These are phyloP conservation scores for Myopa tessellatipennis DNA, from an alignment of 2,888 invertebrate genomes.

Conservation along the genomic window DNA sequence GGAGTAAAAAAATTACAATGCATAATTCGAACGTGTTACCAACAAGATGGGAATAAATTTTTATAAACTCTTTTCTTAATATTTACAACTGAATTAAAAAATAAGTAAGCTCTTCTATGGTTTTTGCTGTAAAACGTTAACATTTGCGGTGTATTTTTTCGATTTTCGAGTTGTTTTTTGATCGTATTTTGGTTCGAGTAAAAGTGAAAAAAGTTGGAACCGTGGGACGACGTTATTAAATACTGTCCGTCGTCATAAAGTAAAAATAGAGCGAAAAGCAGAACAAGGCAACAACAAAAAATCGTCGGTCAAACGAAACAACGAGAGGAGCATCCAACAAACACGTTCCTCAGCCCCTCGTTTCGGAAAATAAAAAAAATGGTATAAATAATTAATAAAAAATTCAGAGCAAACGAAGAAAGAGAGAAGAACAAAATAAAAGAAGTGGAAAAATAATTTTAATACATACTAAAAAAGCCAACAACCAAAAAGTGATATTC, in stretches of 20 bases:
- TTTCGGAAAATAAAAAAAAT: slow-evolving; percentile 18
- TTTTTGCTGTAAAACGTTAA: not conserved
- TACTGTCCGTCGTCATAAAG: slow-evolving; percentile 19
- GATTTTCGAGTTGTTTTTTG: slow-evolving; percentile 11
- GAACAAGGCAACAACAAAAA: not conserved
- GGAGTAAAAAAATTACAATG: slow-evolving; percentile 2
- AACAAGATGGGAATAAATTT: not conserved
- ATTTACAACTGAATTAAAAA: not conserved
- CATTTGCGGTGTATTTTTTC: not conserved
- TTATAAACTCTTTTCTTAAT: not conserved
- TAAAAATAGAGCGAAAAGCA: slow-evolving; percentile 34
- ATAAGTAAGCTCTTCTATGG: not conserved
- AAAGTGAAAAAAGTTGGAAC: slow-evolving; percentile 2
- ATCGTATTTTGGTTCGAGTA: not conserved
- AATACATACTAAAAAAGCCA: no score
- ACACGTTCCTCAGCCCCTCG: slow-evolving; percentile 27
- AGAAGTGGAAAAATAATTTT: no score
- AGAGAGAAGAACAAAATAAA: slow-evolving; percentile 1
- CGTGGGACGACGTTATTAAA: not conserved
- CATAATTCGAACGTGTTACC: not conserved
- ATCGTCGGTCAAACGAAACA: not conserved
- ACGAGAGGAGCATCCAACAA: slow-evolving; percentile 11
- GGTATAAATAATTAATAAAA: not conserved
- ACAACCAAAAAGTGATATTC: no score
- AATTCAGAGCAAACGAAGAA: slow-evolving; percentile 1